Percentiles rank a stretch among this genome's conserved stretches.
Conservation (phyloP, 2,113 vertebrate species). For the Dicaeum eximium region DNA sequence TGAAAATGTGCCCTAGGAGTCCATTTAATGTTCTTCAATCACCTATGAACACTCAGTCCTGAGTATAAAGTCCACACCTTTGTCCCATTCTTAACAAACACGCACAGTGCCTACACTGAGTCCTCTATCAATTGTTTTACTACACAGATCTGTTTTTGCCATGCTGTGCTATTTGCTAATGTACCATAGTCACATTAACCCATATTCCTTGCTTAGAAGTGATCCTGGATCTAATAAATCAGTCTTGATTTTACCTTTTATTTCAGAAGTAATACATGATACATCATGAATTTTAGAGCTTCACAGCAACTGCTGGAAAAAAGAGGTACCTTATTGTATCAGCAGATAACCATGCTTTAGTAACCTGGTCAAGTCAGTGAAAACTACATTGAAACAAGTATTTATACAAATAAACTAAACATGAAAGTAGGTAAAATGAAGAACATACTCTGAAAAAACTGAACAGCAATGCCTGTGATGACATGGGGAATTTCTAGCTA, state of each 20-base stretch:
- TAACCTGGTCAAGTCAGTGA: background rate
- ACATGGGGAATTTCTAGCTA: background rate
- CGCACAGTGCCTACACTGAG: accelerated
- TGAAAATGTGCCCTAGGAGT: background rate
- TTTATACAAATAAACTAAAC: background rate
- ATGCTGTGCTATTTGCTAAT: background rate
- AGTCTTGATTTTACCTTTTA: background rate
- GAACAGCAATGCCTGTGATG: background rate
- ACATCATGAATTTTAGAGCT: background rate
- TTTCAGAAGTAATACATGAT: background rate
- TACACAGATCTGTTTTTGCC: background rate
- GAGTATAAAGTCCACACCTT: accelerated
- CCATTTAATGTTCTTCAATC: background rate
- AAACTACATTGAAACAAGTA: background rate
- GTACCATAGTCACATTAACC: background rate
- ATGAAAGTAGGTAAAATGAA: background rate
- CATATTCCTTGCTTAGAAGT: background rate
- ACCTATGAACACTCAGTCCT: background rate
- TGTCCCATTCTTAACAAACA: background rate
- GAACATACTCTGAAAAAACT: accelerated
- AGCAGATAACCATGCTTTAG: background rate
- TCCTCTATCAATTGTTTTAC: background rate
- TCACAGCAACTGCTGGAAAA: background rate
- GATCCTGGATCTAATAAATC: background rate
- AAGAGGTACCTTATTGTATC: background rate